Evolutionary conservation across 37 sponge, comb jelly and placozoan genomes (phyloP).

Genomic region (Geodia barretti): DNA sequence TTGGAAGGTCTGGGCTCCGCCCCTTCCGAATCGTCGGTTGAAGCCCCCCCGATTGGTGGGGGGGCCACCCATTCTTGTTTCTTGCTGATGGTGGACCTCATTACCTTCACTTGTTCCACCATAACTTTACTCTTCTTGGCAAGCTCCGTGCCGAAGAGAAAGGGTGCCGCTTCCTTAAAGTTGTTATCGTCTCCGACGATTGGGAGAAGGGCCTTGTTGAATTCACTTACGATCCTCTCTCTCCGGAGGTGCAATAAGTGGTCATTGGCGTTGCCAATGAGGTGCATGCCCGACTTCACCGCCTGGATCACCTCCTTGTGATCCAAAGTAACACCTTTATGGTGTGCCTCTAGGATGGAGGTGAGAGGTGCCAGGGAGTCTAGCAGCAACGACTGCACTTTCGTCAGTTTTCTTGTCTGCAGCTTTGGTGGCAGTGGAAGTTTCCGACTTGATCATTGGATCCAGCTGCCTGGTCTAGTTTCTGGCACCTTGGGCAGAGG

Average conservation of each 20-base stretch:
- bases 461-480: too few relatives aligned
- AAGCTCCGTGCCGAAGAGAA: conserved; percentile 27
- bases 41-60: background rate
- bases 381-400: conserved; percentile 12
- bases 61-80: background rate
- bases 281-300: background rate
- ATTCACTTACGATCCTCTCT: background rate
- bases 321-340: conserved; percentile 1
- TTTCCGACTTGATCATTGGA: too few relatives aligned
- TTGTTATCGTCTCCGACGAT: conserved; percentile 22
- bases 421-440: too few relatives aligned
- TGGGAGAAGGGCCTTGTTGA: conserved; percentile 11
- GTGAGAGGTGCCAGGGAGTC: conserved; percentile 35
- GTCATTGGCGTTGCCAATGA: conserved; percentile 35
- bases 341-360: conserved; percentile 31
- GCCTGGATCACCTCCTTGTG: conserved; percentile 6
- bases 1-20: conserved; percentile 26
- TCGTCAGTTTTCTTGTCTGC: too few relatives aligned
- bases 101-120: conserved; percentile 8
- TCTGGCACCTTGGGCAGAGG: too few relatives aligned
- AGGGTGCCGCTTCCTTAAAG: conserved; percentile 13
- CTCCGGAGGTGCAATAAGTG: conserved; percentile 13
- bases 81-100: background rate
- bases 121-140: conserved; percentile 10
- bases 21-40: conserved; percentile 8